Evolutionary conservation across 2,113 vertebrate genomes (phyloP).

Genomic region (Ceyx cyanopectus): DNA sequence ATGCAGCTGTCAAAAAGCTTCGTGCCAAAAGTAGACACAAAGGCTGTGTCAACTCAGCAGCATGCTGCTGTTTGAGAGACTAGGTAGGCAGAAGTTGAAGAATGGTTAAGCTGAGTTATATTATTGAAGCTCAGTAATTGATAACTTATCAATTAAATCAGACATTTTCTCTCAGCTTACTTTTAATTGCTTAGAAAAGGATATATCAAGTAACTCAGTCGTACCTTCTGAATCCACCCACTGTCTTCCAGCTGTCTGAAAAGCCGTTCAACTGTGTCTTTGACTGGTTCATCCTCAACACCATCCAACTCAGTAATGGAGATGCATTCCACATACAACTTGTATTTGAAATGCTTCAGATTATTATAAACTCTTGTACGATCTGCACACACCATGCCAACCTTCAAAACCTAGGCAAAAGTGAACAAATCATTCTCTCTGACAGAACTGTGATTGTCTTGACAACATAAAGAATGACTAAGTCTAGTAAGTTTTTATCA

Average conservation of each 20-base stretch:
- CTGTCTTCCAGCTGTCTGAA: slow-evolving; percentile 68
- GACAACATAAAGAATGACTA: not conserved
- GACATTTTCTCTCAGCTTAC: not conserved
- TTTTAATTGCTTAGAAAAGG: not conserved
- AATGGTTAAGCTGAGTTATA: not conserved
- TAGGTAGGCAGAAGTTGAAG: not conserved
- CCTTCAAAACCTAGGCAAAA: slow-evolving; percentile 76
- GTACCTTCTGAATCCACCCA: slow-evolving; percentile 84
- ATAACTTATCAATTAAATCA: not conserved
- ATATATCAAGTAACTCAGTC: not conserved
- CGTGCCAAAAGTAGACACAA: not conserved
- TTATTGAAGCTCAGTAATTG: not conserved
- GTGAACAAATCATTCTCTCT: slow-evolving; percentile 6
- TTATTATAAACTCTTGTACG: slow-evolving; percentile 85
- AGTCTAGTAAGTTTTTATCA: not conserved
- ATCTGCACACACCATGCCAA: slow-evolving; percentile 80
- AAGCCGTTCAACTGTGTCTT: slow-evolving; percentile 80
- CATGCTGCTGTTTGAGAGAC: not conserved
- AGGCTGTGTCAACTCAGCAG: not conserved
- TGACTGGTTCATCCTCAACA: slow-evolving; percentile 76
- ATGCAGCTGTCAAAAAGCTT: not conserved
- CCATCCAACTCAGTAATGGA: slow-evolving; percentile 40
- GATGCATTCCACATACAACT: slow-evolving; percentile 79
- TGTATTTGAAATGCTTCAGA: slow-evolving; percentile 88
- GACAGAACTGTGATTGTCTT: not conserved